phyloP scores from a whole-genome alignment of 2,797 vertebrate species.

The Centroberyx gerrardi region DNA sequence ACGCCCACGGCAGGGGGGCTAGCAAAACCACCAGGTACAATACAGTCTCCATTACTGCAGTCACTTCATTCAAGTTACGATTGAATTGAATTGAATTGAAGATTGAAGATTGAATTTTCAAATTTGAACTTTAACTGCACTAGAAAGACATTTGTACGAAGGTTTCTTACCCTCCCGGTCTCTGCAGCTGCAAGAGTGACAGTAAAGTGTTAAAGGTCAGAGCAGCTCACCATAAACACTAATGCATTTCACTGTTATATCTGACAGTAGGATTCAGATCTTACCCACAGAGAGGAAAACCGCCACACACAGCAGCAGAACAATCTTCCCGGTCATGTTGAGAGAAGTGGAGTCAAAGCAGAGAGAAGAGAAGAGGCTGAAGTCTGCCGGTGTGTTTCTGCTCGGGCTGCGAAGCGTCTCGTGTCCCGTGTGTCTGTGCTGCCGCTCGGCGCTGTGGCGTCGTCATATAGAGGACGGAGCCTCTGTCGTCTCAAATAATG shows the following conservation, averaged over 20 bases:
- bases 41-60: no score
- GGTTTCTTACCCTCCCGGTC: conserved; percentile 68
- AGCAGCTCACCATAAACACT: background rate
- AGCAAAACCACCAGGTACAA: no score
- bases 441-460: background rate
- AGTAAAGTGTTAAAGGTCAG: background rate
- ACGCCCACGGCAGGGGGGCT: conserved; percentile 1
- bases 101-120: no score
- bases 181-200: conserved; percentile 32
- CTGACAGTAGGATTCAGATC: background rate
- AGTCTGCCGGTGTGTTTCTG: background rate
- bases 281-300: conserved; percentile 60
- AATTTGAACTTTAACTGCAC: no score
- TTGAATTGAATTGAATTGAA: no score
- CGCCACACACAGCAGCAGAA: conserved; percentile 57
- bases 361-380: background rate
- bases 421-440: conserved; percentile 4
- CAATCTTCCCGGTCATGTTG: conserved; percentile 53
- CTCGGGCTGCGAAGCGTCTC: background rate
- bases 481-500: conserved; percentile 26
- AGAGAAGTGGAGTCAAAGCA: background rate
- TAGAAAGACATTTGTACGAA: no score
- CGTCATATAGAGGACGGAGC: conserved; percentile 23
- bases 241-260: background rate
- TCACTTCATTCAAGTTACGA: no score